Evolutionary conservation across 2,888 invertebrate genomes (phyloP).

Genomic region (Aplocera efformata): DNA sequence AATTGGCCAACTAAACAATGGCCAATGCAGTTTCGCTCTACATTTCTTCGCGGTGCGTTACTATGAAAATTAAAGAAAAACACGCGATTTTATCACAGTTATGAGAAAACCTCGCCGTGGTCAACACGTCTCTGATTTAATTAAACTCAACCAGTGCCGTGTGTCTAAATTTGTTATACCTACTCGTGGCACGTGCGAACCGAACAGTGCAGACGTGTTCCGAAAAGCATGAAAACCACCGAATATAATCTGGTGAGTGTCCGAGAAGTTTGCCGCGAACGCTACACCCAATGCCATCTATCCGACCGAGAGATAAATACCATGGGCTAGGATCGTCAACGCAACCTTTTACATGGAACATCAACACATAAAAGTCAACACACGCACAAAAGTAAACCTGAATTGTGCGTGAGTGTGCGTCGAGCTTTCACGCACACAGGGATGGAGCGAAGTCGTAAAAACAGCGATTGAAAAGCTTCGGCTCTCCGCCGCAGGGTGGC

Average conservation of each 20-base stretch:
- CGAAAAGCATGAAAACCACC: constrained; percentile 51
- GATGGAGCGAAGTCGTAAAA: constrained; percentile 50
- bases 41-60: constrained; percentile 73
- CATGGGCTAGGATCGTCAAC: constrained; percentile 43
- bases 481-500: constrained; percentile 75
- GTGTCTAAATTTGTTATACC: constrained; percentile 59
- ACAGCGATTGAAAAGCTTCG: constrained; percentile 72
- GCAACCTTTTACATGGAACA: constrained; percentile 56
- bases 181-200: constrained; percentile 40
- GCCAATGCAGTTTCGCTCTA: constrained; percentile 72
- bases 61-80: constrained; percentile 65
- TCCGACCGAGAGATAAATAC: constrained; percentile 62
- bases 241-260: constrained; percentile 56
- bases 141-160: constrained; percentile 62
- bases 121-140: constrained; percentile 75
- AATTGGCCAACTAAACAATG: constrained; percentile 80
- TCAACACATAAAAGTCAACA: constrained; percentile 56
- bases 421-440: constrained; percentile 59
- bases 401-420: constrained; percentile 60
- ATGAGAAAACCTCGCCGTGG: constrained; percentile 72
- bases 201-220: constrained; percentile 55
- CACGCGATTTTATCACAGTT: constrained; percentile 72
- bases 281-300: constrained; percentile 71
- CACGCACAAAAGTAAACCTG: constrained; percentile 61
- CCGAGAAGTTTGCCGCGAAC: constrained; percentile 30